Percentiles rank a stretch among this genome's conserved stretches.
Conservation (phyloP, 2,113 vertebrate species). For the Nothoprocta perdicaria region DNA sequence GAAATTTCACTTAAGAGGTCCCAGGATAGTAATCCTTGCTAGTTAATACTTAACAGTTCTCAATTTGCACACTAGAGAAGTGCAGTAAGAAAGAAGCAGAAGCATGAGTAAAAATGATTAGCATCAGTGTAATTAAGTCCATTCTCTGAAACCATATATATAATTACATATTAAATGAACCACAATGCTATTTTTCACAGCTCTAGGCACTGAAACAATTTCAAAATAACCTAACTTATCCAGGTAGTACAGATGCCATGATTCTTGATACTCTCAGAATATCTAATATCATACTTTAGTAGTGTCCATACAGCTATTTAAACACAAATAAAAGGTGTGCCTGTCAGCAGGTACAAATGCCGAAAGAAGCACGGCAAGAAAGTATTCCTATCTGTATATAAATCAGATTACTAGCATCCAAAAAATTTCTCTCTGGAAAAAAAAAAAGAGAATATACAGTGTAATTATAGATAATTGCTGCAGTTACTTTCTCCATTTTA, state of each 20-base stretch:
- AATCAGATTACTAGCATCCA: neutral
- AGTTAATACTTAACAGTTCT: neutral
- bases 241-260: neutral
- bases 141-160: neutral
- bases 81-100: neutral
- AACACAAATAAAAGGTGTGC: neutral
- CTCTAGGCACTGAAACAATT: neutral
- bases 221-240: neutral
- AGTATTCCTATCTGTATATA: neutral
- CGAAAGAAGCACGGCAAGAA: neutral
- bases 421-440: neutral
- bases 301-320: fast-evolving
- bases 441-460: neutral
- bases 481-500: neutral
- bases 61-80: fast-evolving
- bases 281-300: neutral
- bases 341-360: neutral
- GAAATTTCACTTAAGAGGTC: neutral
- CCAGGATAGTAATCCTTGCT: neutral
- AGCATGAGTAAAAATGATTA: fast-evolving
- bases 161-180: neutral
- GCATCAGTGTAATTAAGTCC: neutral
- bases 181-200: neutral
- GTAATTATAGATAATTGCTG: neutral
- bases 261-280: neutral